Percentiles rank a stretch among this genome's conserved stretches.
These are phyloP conservation scores for Sinosuthora webbiana DNA, from an alignment of 2,113 vertebrate species.

Conservation along the genomic window DNA sequence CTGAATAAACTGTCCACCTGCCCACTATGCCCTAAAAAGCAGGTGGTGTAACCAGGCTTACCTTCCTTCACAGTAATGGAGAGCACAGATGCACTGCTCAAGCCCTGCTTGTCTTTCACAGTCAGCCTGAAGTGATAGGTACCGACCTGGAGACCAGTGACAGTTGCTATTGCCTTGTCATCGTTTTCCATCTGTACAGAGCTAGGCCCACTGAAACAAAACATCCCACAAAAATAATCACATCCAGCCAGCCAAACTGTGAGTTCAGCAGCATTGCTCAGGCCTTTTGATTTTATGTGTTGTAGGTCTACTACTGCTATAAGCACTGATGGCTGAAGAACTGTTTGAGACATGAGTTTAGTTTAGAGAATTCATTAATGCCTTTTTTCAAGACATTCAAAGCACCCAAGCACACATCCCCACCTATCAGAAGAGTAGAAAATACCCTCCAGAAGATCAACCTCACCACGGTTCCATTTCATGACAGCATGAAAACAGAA, in stretches of 20 bases:
- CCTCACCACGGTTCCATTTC: background rate
- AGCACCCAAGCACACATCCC: background rate
- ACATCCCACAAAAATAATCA: background rate
- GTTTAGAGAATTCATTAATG: background rate
- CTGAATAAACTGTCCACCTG: background rate
- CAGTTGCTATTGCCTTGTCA: constrained; percentile 77
- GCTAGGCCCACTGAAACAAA: constrained; percentile 78
- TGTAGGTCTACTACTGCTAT: background rate
- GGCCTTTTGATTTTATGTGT: background rate
- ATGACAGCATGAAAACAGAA: background rate
- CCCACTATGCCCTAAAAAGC: background rate
- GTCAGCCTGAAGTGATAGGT: constrained; percentile 83
- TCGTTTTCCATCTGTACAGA: constrained; percentile 73
- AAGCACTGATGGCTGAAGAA: background rate
- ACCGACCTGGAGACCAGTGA: constrained; percentile 77
- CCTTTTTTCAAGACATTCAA: background rate
- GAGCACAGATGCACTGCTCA: constrained; percentile 74
- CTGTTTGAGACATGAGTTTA: background rate
- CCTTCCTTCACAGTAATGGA: constrained; percentile 81
- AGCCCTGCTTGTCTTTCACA: constrained; percentile 81
- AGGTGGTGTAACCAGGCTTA: constrained; percentile 57
- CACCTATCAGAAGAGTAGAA: background rate
- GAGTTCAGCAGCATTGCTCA: background rate
- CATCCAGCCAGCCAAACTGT: background rate
- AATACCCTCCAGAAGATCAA: background rate